phyloP scores from a whole-genome alignment of 2,113 vertebrate genomes.

The Speoplatyrhinus poulsoni region DNA sequence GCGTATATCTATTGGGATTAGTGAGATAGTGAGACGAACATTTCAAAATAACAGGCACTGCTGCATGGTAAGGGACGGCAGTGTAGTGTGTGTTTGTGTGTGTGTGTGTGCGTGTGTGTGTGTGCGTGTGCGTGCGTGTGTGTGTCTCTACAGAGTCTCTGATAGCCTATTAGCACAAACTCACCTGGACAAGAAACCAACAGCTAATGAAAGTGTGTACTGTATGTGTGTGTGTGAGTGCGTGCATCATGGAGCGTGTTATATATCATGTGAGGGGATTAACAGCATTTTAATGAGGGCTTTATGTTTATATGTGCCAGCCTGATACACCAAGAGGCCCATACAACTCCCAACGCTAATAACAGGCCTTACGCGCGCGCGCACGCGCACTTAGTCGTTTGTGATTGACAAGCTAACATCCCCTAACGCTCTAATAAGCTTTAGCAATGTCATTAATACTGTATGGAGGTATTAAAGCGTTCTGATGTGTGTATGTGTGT shows the following conservation, averaged over 20 bases:
- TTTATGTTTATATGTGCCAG: slow-evolving; percentile 55
- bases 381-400: slow-evolving; percentile 47
- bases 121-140: not conserved
- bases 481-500: not conserved
- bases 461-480: slow-evolving; percentile 46
- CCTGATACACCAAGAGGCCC: slow-evolving; percentile 48
- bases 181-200: slow-evolving; percentile 37
- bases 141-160: not conserved
- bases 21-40: too few species aligned
- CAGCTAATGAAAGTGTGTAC: slow-evolving; percentile 31
- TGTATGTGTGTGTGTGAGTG: slow-evolving; percentile 1
- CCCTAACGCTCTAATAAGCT: slow-evolving; percentile 52
- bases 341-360: slow-evolving; percentile 19
- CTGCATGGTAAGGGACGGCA: too few species aligned
- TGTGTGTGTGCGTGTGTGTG: not conserved
- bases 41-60: too few species aligned
- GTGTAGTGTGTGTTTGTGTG: not conserved
- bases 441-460: slow-evolving; percentile 65
- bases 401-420: slow-evolving; percentile 50
- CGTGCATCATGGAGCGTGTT: slow-evolving; percentile 27
- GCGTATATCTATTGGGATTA: too few species aligned
- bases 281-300: slow-evolving; percentile 68
- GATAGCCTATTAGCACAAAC: slow-evolving; percentile 1
- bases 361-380: slow-evolving; percentile 13
- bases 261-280: slow-evolving; percentile 62